Conservation (phyloP, 2,888 invertebrate species). For the Diplolepis rosae region DNA sequence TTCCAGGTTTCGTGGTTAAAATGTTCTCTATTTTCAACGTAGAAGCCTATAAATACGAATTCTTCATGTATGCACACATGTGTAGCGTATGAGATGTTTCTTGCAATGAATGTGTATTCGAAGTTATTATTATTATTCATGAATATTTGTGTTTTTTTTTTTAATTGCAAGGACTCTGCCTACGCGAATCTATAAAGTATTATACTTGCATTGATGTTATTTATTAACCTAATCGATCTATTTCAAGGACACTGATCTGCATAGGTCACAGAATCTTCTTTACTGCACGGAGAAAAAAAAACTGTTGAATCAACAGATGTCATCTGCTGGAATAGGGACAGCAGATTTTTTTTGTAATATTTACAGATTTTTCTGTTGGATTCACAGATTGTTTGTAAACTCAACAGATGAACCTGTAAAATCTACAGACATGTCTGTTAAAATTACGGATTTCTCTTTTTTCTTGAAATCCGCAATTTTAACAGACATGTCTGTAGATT, state of each 20-base stretch:
- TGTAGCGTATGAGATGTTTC: background rate
- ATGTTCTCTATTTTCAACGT: slow-evolving; percentile 21
- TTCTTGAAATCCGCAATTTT: no score
- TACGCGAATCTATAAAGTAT: background rate
- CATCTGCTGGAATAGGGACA: no score
- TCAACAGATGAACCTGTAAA: no score
- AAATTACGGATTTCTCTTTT: no score
- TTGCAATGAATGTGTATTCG: background rate
- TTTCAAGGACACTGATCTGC: background rate
- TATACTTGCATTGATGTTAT: background rate
- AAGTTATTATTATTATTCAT: background rate
- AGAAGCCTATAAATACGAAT: slow-evolving; percentile 9
- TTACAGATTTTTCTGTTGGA: no score
- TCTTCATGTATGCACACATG: background rate
- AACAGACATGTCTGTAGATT: no score
- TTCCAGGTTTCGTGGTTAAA: background rate
- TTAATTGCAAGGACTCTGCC: background rate
- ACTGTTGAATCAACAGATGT: no score
- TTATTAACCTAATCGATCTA: slow-evolving; percentile 22
- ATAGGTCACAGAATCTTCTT: background rate
- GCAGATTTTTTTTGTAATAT: no score
- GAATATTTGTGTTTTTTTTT: background rate
- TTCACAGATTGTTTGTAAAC: no score
- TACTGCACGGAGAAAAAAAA: no score
- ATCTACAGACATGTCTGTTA: no score